These are phyloP conservation scores for Protomyctophum bolini DNA, from an alignment of 2,113 vertebrate species.

Conservation along the genomic window DNA sequence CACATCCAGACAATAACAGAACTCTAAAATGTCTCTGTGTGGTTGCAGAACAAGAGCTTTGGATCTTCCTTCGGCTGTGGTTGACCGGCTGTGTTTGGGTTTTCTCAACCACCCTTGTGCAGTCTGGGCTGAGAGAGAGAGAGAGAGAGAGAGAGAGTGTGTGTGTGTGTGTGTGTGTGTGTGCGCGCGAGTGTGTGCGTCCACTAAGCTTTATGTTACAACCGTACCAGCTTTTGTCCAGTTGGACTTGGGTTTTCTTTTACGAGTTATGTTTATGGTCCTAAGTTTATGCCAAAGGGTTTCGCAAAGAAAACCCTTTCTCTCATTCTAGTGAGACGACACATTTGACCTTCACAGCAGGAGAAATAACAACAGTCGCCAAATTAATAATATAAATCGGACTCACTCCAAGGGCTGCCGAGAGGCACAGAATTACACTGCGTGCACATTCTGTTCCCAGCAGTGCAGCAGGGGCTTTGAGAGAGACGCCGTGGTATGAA, in stretches of 20 bases:
- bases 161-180: conserved; percentile 1
- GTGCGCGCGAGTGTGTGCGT: conserved; percentile 4
- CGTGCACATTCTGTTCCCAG: conserved; percentile 42
- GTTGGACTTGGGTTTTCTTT: conserved; percentile 4
- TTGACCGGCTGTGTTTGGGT: too few species aligned
- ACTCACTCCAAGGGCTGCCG: conserved; percentile 17
- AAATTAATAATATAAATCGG: conserved; percentile 31
- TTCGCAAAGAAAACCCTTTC: conserved; percentile 5
- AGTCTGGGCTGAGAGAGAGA: too few species aligned
- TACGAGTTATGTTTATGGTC: conserved; percentile 21
- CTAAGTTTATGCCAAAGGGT: conserved; percentile 11
- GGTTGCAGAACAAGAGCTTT: not conserved
- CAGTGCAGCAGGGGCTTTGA: conserved; percentile 3
- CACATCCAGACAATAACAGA: conserved; percentile 56
- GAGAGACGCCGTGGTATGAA: conserved; percentile 30
- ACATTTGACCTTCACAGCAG: conserved; percentile 31
- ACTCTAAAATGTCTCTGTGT: conserved; percentile 47
- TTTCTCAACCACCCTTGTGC: too few species aligned
- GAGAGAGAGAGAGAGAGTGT: too few species aligned
- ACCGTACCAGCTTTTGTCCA: not conserved
- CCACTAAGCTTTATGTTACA: not conserved
- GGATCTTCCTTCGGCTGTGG: too few species aligned
- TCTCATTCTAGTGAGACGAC: conserved; percentile 26
- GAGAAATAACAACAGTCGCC: conserved; percentile 13
- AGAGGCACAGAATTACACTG: conserved; percentile 24